Base-by-base conservation (phyloP, 2,113 vertebrate species). In the Puntigrus tetrazona region DNA sequence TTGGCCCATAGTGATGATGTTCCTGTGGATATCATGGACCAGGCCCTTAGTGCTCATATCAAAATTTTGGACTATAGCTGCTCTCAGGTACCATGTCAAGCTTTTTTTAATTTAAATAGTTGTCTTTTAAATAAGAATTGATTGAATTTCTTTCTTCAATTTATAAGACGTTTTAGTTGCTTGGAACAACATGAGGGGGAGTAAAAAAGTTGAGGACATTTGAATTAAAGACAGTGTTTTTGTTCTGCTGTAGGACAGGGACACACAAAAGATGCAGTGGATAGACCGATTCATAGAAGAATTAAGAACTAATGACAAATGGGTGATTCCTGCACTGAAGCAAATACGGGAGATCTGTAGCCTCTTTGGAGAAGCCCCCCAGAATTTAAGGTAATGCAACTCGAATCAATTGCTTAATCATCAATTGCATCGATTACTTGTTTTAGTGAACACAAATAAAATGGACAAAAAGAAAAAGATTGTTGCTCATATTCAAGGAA, bases 281-380 rank as follows among this genome's bases (percentile, higher is more conserved):
- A 99, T 99, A 90, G 97, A 99, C 93, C 96, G 97, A 79, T 99
- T 99, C 93, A 99, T 99, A 94, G 98, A 99, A 94, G 98, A 99
- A 87, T 94, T 99, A 90, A 97, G 98, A 91, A 99, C 98, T 90
- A 99, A 99, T 91, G 98, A 99, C 92, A 99, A 99, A 90, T 99
- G 98, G 98, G 98, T 99, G 87, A 99, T 99, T 89, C 98, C 98
- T 87, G 98, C 98, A 87, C 92, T 99, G 91, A 99, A 99, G 92
- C 98, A 99, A 91, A 99, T 99, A 88, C 95, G 97, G 93, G 98
- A 99, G 95, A 99, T 99, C 88, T 99, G 98, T 93, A 99, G 97
- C 94, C 96, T 99, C 89, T 99, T 99, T 94, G 98, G 97, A 88
- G 98, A 99, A 95, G 98, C 98, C 61, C 98, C 98, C 85, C 98